Percentiles rank a stretch among this genome's conserved stretches.
Evolutionary conservation across 2,113 vertebrate genomes (phyloP).

Genomic region (Brachypodius melanocephalos): DNA sequence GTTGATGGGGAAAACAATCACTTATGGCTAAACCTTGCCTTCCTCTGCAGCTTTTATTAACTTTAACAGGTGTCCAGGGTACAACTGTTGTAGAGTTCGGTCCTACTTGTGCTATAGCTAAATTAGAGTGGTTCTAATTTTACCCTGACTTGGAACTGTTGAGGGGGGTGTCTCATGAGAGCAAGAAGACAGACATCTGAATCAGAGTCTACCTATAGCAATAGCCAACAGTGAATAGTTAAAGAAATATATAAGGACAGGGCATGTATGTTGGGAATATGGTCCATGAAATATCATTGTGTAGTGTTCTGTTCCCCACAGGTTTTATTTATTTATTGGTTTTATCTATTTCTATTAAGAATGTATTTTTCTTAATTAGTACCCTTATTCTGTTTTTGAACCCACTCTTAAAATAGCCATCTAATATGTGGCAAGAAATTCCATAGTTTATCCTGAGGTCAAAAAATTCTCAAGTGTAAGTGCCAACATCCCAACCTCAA

Average conservation of each 20-base stretch:
- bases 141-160: conserved; percentile 14
- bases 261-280: neutral
- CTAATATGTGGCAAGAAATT: neutral
- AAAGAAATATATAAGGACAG: neutral
- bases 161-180: neutral
- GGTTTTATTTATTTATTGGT: neutral
- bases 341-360: neutral
- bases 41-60: conserved; percentile 50
- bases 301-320: neutral
- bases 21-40: neutral
- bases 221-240: neutral
- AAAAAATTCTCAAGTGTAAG: neutral
- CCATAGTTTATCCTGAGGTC: neutral
- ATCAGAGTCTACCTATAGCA: neutral
- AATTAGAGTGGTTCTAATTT: conserved; percentile 11
- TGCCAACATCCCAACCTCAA: neutral
- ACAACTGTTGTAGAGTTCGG: neutral
- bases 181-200: neutral
- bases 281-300: neutral
- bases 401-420: neutral
- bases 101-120: neutral
- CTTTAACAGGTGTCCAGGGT: conserved; percentile 19
- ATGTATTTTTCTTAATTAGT: neutral
- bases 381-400: neutral
- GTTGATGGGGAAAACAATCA: neutral